These are phyloP conservation scores for Heliopora coerulea DNA, from an alignment of 92 coral and sea anemone species.

Conservation along the genomic window DNA sequence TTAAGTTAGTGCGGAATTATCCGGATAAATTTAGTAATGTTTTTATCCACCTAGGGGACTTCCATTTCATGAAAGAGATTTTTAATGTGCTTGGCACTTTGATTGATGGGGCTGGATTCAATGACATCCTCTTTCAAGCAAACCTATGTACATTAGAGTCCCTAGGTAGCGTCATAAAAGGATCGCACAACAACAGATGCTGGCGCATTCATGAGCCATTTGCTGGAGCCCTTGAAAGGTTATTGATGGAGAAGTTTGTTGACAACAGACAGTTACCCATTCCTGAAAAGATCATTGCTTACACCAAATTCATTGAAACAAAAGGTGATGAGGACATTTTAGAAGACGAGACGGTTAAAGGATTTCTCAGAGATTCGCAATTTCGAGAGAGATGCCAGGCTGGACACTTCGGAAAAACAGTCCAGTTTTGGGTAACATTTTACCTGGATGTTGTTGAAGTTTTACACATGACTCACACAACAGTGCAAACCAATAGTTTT, in stretches of 20 bases:
- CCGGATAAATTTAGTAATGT: constrained; percentile 12
- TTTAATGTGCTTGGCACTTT: constrained; percentile 13
- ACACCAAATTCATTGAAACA: neutral
- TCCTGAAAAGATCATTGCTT: neutral
- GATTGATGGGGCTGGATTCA: neutral
- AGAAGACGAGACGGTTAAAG: neutral
- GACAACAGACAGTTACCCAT: neutral
- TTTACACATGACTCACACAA: constrained; percentile 1
- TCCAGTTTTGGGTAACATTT: constrained; percentile 5
- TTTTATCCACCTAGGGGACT: constrained; percentile 13
- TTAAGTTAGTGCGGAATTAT: constrained; percentile 20
- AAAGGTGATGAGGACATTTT: neutral
- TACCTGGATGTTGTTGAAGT: constrained; percentile 4
- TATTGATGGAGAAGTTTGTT: constrained; percentile 16
- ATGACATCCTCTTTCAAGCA: constrained; percentile 14
- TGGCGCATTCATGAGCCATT: neutral
- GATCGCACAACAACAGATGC: neutral
- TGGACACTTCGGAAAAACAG: constrained; percentile 24
- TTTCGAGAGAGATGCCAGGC: neutral
- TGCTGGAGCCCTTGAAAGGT: constrained; percentile 27
- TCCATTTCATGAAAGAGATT: constrained; percentile 27
- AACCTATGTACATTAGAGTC: no score
- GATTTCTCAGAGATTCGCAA: neutral
- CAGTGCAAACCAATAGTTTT: constrained; percentile 4
- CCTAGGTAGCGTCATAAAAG: no score